Base-by-base conservation (phyloP, 2,888 invertebrate genomes). In the Blera fallax region DNA sequence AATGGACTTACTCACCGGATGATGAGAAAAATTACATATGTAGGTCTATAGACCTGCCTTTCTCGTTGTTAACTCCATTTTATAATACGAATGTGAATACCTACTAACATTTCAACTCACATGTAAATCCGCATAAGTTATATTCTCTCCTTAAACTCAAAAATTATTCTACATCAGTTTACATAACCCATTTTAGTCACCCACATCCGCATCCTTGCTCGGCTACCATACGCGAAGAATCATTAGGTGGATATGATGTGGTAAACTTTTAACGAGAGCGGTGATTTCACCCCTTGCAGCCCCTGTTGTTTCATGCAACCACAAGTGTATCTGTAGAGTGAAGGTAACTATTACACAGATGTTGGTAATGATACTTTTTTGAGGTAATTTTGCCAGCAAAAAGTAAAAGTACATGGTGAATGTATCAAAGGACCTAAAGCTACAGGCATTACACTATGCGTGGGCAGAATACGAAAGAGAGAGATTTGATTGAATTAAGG, bases 341-440 rank as follows among this genome's bases (percentile, higher is more conserved):
- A 52, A 67, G 52, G 34, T 54, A 69, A 54, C 67, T 40, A 29
- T 11, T 3, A 10, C 29, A 27, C 54, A 69, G 67, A 40, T 69
- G 54, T 40, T 69, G 54, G 54, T 69, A 69, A 69, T 54, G 69
- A 29, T 27, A 54, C 40, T 52, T 69, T 69, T 69, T 43, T 18
- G 10, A 43, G 16, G 37, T 27, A 67, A 67, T 52, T 50, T 65
- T 32, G 18, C 14, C 29, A 32, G 21, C 18, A 64, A 64, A 60
- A 48, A 21, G 3, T 1, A 43, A 43, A 16, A 8, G 21, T 21
- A 11, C 21, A 21, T 48, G 21, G 10, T 21, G 21, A 16, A 5
- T 21, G 16, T 48, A 48, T 48, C 2, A 21, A 21, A 48, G 48
- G 24, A 48, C 24, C 11, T 37, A 11, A 10, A 16, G 21, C 4